phyloP scores from a whole-genome alignment of 2,797 vertebrate genomes.

The Natrix natrix region DNA sequence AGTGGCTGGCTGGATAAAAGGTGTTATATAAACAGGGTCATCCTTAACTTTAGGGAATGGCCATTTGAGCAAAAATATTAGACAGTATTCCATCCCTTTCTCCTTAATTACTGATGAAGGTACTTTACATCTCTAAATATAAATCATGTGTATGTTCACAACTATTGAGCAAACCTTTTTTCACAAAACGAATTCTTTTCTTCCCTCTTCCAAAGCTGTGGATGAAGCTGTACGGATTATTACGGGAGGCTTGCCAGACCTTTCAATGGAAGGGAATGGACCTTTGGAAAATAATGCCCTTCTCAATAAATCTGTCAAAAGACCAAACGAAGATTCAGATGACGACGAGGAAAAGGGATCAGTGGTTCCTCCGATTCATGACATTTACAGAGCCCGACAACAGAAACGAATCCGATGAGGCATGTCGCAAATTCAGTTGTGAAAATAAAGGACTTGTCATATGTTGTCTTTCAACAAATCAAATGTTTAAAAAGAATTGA shows the following conservation, averaged over 20 bases:
- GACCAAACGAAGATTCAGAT: constrained; percentile 93
- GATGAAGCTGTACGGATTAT: constrained; percentile 94
- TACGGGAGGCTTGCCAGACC: constrained; percentile 86
- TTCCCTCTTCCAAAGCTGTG: constrained; percentile 74
- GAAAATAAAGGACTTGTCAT: constrained; percentile 55
- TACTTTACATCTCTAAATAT: neutral
- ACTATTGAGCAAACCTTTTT: neutral
- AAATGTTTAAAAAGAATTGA: constrained; percentile 69
- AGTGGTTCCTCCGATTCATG: constrained; percentile 92
- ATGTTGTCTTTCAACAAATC: constrained; percentile 67
- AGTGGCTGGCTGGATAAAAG: neutral
- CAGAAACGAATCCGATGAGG: constrained; percentile 97
- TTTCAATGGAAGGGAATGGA: constrained; percentile 88
- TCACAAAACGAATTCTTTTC: neutral
- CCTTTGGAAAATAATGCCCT: constrained; percentile 88
- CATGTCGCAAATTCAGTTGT: constrained; percentile 20
- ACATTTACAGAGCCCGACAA: constrained; percentile 96
- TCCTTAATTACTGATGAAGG: neutral
- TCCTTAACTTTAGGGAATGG: neutral
- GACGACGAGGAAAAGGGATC: constrained; percentile 97
- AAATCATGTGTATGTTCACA: neutral
- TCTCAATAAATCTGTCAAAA: constrained; percentile 89
- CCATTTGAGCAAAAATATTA: neutral
- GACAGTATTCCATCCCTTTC: neutral
- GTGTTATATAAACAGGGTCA: neutral